phyloP scores from a whole-genome alignment of 1,140 invertebrate genomes.

The Colletes gigas region DNA sequence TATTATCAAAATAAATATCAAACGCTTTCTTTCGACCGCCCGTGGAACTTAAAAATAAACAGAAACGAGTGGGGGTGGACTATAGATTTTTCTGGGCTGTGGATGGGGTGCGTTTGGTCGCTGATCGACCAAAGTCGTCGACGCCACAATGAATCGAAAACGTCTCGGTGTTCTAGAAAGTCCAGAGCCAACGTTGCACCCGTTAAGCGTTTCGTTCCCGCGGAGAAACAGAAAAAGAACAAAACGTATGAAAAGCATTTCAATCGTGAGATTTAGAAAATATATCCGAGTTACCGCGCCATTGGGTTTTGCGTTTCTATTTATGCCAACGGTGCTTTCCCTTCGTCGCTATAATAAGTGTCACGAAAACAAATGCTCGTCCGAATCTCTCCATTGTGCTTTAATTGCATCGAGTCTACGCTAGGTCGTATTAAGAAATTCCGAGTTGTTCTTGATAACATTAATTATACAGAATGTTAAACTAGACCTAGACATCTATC shows the following conservation, averaged over 20 bases:
- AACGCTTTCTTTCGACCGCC: too few species aligned
- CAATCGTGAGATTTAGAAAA: constrained; percentile 1
- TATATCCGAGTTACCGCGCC: constrained; percentile 3
- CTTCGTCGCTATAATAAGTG: constrained; percentile 8
- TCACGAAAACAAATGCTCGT: constrained; percentile 11
- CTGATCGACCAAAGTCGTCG: too few species aligned
- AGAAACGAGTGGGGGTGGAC: too few species aligned
- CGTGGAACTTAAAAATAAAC: too few species aligned
- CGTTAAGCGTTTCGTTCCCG: too few species aligned
- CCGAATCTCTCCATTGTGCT: not conserved
- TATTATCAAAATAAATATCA: too few species aligned
- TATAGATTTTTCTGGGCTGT: too few species aligned
- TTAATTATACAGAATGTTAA: not conserved
- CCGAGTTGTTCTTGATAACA: not conserved
- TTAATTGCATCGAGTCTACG: not conserved
- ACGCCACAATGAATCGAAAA: too few species aligned
- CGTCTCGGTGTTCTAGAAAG: not conserved
- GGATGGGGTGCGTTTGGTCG: too few species aligned
- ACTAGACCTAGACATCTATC: too few species aligned
- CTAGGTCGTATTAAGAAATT: not conserved
- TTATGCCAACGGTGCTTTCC: constrained; percentile 15
- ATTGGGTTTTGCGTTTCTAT: constrained; percentile 23
- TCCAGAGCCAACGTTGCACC: too few species aligned
- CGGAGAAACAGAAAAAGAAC: not conserved
- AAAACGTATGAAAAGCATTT: not conserved